Evolutionary conservation across 2,797 vertebrate species (phyloP), one percentile per base, ranked within the genome.

Genomic region (Chaunax sp.): DNA sequence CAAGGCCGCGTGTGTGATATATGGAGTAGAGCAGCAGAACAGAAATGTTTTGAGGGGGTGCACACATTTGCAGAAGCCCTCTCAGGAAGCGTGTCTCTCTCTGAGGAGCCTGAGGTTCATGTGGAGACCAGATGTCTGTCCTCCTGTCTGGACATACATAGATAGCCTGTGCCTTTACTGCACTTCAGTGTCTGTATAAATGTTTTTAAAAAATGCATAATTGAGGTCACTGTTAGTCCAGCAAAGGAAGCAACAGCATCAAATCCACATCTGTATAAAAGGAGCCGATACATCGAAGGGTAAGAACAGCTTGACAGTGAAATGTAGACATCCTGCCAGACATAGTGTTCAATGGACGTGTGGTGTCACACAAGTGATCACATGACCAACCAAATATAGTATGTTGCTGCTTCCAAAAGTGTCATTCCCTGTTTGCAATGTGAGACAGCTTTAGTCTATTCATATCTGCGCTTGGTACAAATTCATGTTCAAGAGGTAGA

Each of bases 91-190:
- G 11, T 51, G 46, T 64, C n/a, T 75, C 18, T 61, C 62, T 64
- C 37, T 25, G 3, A 30, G 41, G 54, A 54, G 51, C 28, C 41
- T 60, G 65, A 61, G 72, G 74, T 86, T 83, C 89, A 92, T 84
- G 74, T 89, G 81, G 79, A 87, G 73, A 85, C 87, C 92, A 94
- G 89, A 93, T 93, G 91, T 89, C 72, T 63, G 38, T 78, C 56
- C 60, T 82, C 81, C 50, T 62, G 66, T 84, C 76, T 83, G 62
- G 58, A 77, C 78, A 80, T 47, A 66, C 61, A 69, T 49, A 70
- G 30, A 79, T 1, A 40, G 38, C 5, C 38, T 16, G 38, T 40
- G 13, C 38, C 15, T 16, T 40, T 2, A 40, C 14, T 40, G 38
- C 14, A 40, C 13, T 5, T 16, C 14, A 16, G 10, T 40, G 38